Evolutionary conservation across 1,140 invertebrate species (phyloP).

Genomic region (Zaprionus ornatus): DNA sequence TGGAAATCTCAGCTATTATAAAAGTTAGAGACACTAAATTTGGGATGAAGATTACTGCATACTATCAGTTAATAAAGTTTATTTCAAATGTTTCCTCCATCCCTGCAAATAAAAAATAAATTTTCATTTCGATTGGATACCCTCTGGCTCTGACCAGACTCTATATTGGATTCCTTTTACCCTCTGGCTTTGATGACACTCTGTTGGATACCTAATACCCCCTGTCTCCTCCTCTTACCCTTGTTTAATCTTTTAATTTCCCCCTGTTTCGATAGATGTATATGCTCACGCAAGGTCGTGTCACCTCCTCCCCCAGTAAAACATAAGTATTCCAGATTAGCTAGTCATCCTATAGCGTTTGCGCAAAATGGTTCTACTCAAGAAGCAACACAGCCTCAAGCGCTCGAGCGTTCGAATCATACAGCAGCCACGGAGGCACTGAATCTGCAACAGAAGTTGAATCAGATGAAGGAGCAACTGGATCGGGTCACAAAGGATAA

Average conservation of each 20-base stretch:
- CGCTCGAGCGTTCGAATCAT: slow-evolving; percentile 87
- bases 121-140: too few relatives aligned
- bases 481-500: slow-evolving; percentile 93
- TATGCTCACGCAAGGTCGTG: slow-evolving; percentile 80
- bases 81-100: too few relatives aligned
- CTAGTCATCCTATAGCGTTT: slow-evolving; percentile 86
- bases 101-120: too few relatives aligned
- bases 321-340: slow-evolving; percentile 83
- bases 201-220: too few relatives aligned
- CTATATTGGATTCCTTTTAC: too few relatives aligned
- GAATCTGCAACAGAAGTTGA: slow-evolving; percentile 92
- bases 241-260: neutral
- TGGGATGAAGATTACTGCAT: too few relatives aligned
- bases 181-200: too few relatives aligned
- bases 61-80: too few relatives aligned
- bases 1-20: too few relatives aligned
- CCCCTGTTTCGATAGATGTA: slow-evolving; percentile 58
- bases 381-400: slow-evolving; percentile 85
- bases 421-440: slow-evolving; percentile 88
- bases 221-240: too few relatives aligned
- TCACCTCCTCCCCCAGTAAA: slow-evolving; percentile 83
- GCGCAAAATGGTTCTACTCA: slow-evolving; percentile 87
- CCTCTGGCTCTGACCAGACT: too few relatives aligned
- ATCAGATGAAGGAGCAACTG: slow-evolving; percentile 90
- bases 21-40: too few relatives aligned